phyloP scores from a whole-genome alignment of 2,113 vertebrate genomes.

The Microcebus tavaratra region DNA sequence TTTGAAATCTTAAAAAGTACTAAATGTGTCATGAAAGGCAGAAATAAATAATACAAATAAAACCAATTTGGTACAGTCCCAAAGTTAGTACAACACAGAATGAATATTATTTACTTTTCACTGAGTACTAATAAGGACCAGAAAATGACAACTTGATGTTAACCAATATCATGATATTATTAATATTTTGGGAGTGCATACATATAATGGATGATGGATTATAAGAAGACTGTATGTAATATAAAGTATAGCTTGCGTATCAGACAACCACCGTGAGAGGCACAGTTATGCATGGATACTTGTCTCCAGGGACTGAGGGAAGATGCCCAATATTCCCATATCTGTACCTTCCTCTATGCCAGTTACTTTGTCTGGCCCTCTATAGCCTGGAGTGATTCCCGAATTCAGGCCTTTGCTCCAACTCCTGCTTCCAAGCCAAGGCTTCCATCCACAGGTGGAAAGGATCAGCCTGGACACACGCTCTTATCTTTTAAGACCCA shows the following conservation, averaged over 20 bases:
- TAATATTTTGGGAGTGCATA: not conserved
- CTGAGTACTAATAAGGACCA: not conserved
- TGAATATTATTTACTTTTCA: not conserved
- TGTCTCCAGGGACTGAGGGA: not conserved
- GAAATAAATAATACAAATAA: slow-evolving; percentile 55
- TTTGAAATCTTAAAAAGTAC: slow-evolving; percentile 69
- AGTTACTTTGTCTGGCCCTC: not conserved
- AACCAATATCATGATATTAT: not conserved
- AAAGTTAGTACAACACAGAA: not conserved
- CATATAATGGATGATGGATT: not conserved
- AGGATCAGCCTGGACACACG: not conserved
- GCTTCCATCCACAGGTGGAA: not conserved
- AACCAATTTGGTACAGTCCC: slow-evolving; percentile 6
- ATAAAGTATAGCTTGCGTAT: not conserved
- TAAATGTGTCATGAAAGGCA: slow-evolving; percentile 61
- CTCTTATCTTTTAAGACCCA: not conserved
- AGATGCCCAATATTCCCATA: not conserved
- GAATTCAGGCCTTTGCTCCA: not conserved
- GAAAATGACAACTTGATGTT: not conserved
- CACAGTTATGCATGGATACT: not conserved
- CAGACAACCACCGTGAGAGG: not conserved
- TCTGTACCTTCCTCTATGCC: not conserved
- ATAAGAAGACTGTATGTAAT: not conserved
- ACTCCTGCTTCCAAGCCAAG: not conserved
- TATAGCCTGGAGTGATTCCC: not conserved